phyloP scores from a whole-genome alignment of 2,113 vertebrate species.

The Megaceryle maxima region DNA sequence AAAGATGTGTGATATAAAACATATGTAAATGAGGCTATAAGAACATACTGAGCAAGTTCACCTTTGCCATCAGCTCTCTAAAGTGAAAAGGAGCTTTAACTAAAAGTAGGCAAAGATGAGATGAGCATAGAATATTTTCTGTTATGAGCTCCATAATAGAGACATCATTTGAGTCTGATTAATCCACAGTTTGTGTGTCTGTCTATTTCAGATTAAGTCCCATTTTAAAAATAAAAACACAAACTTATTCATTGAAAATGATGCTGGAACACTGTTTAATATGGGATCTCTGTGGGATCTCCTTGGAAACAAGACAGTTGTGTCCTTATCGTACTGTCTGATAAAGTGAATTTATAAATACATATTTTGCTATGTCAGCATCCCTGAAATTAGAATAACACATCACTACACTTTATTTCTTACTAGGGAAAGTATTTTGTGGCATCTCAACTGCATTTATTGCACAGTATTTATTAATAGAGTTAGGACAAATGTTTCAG shows the following conservation, averaged over 20 bases:
- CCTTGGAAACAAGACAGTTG: not conserved
- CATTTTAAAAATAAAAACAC: not conserved
- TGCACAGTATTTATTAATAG: not conserved
- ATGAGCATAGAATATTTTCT: not conserved
- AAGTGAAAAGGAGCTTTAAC: not conserved
- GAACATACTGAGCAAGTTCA: not conserved
- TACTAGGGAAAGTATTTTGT: not conserved
- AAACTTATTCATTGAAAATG: not conserved
- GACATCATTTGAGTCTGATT: not conserved
- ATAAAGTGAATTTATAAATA: not conserved
- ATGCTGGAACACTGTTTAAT: not conserved
- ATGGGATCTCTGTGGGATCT: not conserved
- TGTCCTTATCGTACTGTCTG: not conserved
- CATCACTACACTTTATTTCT: not conserved
- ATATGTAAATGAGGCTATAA: not conserved
- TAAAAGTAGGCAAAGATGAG: not conserved
- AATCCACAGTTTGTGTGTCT: not conserved
- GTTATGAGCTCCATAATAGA: not conserved
- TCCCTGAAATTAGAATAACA: not conserved
- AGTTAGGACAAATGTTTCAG: not conserved
- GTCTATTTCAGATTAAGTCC: not conserved
- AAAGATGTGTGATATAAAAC: not conserved
- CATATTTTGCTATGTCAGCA: not conserved
- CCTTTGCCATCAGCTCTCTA: not conserved
- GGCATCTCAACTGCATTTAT: not conserved